Base-by-base conservation (phyloP, 2,113 vertebrate species). In the Nerophis ophidion region DNA sequence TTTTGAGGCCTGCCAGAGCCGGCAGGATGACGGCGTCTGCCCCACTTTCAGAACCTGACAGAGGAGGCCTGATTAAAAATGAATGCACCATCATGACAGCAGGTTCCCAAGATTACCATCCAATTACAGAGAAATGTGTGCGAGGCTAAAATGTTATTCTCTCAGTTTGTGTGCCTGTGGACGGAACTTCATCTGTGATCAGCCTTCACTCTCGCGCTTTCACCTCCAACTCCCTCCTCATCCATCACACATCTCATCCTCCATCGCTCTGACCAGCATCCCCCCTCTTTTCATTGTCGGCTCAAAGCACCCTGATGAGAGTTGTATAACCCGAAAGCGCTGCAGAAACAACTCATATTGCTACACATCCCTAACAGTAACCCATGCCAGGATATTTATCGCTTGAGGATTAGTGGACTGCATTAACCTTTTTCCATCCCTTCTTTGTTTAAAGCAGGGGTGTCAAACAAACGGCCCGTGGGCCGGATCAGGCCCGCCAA, bases 301-400 rank as follows among this genome's bases (percentile, higher is more conserved):
- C 8, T 63, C 8, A 40, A 34, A 17, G 44, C 59, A 68, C 54
- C 70, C 69, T 57, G 45, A 51, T 70, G 66, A 67, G 62, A 59
- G 35, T 59, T 61, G 40, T 47, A 54, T 57, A 65, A 82, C 57
- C 51, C 53, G 59, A 76, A 72, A 47, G 69, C 59, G 70, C 71
- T 60, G 66, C 57, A 68, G 60, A 74, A 70, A 72, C 65, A 65
- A 62, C 38, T 53, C 59, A 66, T 69, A 76, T 75, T 82, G 77
- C 72, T 69, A 66, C 77, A 82, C 74, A 81, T 75, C 57, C 62
- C 58, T 69, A 79, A 76, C 60, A 71, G 63, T 9, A 44, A 12
- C 40, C 68, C 63, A 38, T 74, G 77, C 63, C 79, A 77, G 81
- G 77, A 72, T 71, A 68, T 79, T 80, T 79, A 83, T 75, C 54